Evolutionary conservation across 2,888 invertebrate genomes (phyloP).

Genomic region (Kryphioiulus occultus): DNA sequence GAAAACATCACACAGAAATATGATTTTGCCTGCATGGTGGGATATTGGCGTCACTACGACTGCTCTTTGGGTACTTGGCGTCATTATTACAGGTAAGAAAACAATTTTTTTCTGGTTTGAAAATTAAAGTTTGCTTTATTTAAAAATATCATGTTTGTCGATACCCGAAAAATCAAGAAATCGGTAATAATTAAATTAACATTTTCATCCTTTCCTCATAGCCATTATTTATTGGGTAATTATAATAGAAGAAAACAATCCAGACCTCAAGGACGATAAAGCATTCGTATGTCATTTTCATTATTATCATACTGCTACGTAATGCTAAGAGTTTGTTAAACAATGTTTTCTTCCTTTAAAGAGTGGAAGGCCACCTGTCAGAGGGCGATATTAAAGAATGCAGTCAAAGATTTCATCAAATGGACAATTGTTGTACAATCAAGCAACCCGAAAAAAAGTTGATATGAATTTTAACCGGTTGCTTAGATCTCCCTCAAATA

Average conservation of each 20-base stretch:
- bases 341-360: neutral
- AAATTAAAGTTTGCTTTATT: neutral
- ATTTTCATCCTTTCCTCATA: neutral
- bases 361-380: neutral
- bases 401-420: slow-evolving; percentile 2
- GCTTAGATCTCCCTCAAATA: neutral
- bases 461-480: neutral
- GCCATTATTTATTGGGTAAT: slow-evolving; percentile 2
- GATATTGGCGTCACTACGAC: slow-evolving; percentile 22
- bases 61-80: neutral
- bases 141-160: neutral
- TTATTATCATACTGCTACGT: neutral
- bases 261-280: neutral
- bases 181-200: neutral
- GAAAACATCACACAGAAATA: neutral
- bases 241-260: slow-evolving; percentile 2
- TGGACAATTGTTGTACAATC: neutral
- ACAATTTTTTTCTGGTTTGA: neutral
- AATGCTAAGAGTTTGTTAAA: neutral
- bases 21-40: slow-evolving; percentile 31
- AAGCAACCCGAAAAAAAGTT: neutral
- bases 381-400: slow-evolving; percentile 6
- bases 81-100: slow-evolving; percentile 19
- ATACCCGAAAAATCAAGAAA: neutral
- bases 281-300: neutral